Base-by-base conservation (phyloP, 2,797 vertebrate species). In the Microhierax caerulescens region DNA sequence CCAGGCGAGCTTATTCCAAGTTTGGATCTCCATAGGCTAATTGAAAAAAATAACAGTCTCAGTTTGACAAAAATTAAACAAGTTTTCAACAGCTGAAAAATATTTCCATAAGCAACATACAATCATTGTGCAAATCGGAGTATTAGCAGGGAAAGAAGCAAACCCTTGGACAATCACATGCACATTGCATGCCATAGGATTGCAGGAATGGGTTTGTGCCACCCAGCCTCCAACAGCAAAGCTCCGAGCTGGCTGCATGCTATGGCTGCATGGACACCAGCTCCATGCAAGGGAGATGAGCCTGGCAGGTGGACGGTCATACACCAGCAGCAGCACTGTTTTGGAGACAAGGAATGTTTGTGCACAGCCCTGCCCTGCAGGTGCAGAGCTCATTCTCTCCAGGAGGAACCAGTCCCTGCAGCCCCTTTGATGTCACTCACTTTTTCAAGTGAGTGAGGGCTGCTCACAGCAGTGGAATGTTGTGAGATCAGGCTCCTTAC, bases 181-280 rank as follows among this genome's bases (percentile, higher is more conserved):
- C 15, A 12, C 2, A 0, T 9, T 9, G 43, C 21, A n/a, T 7
- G n/a, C 41, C 3, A 0, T 6, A 25, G 57, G n/a, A 27, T 54
- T 59, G 39, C 36, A 16, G 34, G 59, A 73, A 21, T 5, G 36
- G 25, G 41, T 69, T 60, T 68, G 51, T 60, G n/a, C 59, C 59
- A 63, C 22, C 17, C 19, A 45, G 32, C 34, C 45, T 41, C 48
- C n/a, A 5, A 8, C 3, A 14, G 7, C 32, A 36, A 53, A 76
- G 74, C 37, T 57, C 78, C 18, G 43, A 65, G 41, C 43, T 37
- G 21, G 34, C 43, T 53, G 36, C 7, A 2, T 11, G 23, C 25
- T 37, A 15, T 1, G 0, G 23, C 24, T 59, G 39, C 28, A 13
- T 4, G 18, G 63, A 34, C 37, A 60, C 32, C 45, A 43, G 76